Evolutionary conservation across 2,797 vertebrate species (phyloP), one percentile per base, ranked within the genome.

Genomic region (Phrynocephalus guinanensis): DNA sequence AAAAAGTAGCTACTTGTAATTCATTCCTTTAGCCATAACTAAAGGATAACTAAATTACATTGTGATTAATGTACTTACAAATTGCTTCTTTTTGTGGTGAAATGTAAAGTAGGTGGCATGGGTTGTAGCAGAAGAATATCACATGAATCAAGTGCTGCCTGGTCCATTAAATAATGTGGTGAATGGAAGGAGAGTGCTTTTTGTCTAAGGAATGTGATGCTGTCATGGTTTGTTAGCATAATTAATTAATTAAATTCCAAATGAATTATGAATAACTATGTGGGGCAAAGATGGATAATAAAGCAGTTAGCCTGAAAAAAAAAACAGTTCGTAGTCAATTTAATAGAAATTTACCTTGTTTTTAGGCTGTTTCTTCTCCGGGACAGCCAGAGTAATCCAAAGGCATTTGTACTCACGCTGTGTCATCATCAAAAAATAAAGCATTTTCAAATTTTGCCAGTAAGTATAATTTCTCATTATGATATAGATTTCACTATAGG

Each of bases 401-500:
- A 98, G 97, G 98, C 99, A 2, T 99, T 99, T 91, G 99, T 99
- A 92, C 98, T 99, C 93, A 99, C 99, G 1, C 96, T 99, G 96
- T 99, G 98, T 96, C 98, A 99, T 95, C 98, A 99, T 96, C 99
- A 99, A 97, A 99, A 99, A 96, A 99, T 99, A 94, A 99, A 98
- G 94, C 99, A 99, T 97, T 99, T 99, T 97, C 99, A 99, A 96
- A 99, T 99, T 93, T 95, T 99, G 87, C 98, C 98, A 91, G 99
- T 99, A 93, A 98, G 98, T 98, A 89, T 1, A 6, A 68, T 73
- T 72, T 77, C 85, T 73, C 77, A 15, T 16, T 70, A 26, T 52
- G 87, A 28, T 83, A 75, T 6, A 77, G n/a, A 76, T 68, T 84
- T 60, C 33, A 24, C 22, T 13, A 38, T 13, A 44, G 48, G 6